Evolutionary conservation across 2,797 vertebrate genomes (phyloP).

Genomic region (Liparis tanakae): DNA sequence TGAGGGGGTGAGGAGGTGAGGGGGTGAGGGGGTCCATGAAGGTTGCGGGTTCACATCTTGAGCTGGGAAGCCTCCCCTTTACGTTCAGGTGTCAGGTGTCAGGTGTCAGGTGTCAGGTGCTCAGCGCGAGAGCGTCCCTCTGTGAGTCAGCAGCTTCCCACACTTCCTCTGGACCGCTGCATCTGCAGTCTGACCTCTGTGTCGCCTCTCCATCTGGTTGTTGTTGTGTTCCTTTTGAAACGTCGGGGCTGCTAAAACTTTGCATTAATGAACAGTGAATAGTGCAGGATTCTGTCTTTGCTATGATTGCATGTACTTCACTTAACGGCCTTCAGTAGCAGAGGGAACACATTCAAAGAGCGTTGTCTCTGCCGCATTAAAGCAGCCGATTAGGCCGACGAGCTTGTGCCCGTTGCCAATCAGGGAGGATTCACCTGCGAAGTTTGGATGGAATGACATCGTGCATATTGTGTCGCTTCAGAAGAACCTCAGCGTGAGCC

Average conservation of each 20-base stretch:
- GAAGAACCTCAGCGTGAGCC: slow-evolving; percentile 14
- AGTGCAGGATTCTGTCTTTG: slow-evolving; percentile 47
- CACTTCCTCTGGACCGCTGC: slow-evolving; percentile 32
- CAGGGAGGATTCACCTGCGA: slow-evolving; percentile 47
- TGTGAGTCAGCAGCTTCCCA: slow-evolving; percentile 18
- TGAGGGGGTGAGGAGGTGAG: no score
- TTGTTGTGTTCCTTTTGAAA: neutral
- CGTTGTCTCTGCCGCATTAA: slow-evolving; percentile 53
- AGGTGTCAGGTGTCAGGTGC: no score
- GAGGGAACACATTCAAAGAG: slow-evolving; percentile 45
- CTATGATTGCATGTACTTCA: slow-evolving; percentile 50
- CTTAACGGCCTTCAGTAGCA: slow-evolving; percentile 46
- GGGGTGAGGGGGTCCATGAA: neutral
- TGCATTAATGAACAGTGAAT: slow-evolving; percentile 28
- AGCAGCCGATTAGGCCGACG: slow-evolving; percentile 36
- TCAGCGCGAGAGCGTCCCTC: neutral
- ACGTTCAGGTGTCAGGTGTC: neutral
- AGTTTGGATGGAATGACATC: slow-evolving; percentile 17
- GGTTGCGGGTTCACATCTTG: slow-evolving; percentile 1
- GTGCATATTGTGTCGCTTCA: neutral
- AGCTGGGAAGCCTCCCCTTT: neutral
- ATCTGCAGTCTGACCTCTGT: slow-evolving; percentile 37
- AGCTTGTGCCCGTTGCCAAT: slow-evolving; percentile 36
- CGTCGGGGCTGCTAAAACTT: neutral
- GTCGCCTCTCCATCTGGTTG: slow-evolving; percentile 25